These are phyloP conservation scores for Poecilia wingei DNA, from an alignment of 2,797 vertebrate genomes.

Conservation along the genomic window DNA sequence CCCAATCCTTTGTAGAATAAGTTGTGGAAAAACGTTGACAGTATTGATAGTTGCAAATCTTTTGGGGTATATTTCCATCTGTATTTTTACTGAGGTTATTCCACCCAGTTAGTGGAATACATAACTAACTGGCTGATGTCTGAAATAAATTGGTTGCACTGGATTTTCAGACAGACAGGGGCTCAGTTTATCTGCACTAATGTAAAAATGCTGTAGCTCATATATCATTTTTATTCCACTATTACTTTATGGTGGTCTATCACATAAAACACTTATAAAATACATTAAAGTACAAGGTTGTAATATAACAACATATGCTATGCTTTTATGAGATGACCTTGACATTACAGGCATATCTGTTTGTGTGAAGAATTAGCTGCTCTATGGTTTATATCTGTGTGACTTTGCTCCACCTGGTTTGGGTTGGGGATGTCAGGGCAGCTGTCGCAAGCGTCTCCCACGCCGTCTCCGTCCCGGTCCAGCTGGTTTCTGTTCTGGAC, in stretches of 20 bases:
- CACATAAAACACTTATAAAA: not conserved
- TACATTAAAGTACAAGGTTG: not conserved
- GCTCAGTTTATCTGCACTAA: not conserved
- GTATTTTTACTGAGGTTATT: not conserved
- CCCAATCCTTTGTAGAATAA: not conserved
- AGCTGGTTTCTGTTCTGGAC: slow-evolving; percentile 89
- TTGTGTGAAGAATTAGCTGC: not conserved
- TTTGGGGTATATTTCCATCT: not conserved
- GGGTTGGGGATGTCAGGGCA: slow-evolving; percentile 96
- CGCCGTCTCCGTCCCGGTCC: slow-evolving; percentile 92
- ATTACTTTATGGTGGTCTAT: not conserved
- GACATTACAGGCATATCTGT: not conserved
- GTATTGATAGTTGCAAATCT: not conserved
- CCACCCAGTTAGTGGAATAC: not conserved
- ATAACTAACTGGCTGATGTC: not conserved
- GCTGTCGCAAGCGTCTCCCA: slow-evolving; percentile 97
- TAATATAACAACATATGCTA: not conserved
- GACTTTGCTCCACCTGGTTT: slow-evolving; percentile 86
- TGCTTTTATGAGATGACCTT: not conserved
- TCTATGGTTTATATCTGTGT: not conserved
- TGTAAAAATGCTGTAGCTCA: not conserved
- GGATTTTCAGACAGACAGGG: not conserved
- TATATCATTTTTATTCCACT: not conserved
- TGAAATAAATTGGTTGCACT: not conserved
- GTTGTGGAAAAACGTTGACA: not conserved